A percentile compares a stretch with the other conserved stretches of the same genome.
phyloP scores from a whole-genome alignment of 2,888 invertebrate species.

The Mythimna vitellina region DNA sequence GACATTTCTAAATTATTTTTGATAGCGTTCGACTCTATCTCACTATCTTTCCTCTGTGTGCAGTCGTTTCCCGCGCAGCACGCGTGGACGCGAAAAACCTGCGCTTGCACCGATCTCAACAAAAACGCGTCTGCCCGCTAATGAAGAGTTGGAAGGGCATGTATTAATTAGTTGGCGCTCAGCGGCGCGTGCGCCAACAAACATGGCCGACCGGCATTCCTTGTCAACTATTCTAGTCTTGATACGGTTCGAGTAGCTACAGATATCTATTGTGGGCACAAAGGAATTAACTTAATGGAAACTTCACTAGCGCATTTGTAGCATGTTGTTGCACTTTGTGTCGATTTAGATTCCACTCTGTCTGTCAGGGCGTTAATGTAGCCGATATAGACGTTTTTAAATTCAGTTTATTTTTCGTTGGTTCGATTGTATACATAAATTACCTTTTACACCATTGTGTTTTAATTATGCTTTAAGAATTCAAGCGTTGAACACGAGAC shows the following conservation, averaged over 20 bases:
- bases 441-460: conserved; percentile 22
- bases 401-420: conserved; percentile 7
- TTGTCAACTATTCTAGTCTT: conserved; percentile 69
- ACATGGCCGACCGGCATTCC: conserved; percentile 67
- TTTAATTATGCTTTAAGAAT: conserved; percentile 55
- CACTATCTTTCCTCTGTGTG: conserved; percentile 33
- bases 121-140: conserved; percentile 85
- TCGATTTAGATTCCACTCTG: conserved; percentile 28
- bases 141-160: conserved; percentile 85
- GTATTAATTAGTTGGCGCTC: conserved; percentile 82
- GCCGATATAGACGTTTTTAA: conserved; percentile 16
- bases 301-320: conserved; percentile 43
- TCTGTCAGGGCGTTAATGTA: conserved; percentile 17
- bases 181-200: conserved; percentile 81
- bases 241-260: conserved; percentile 62
- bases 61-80: conserved; percentile 44
- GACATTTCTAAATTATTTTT: conserved; percentile 5
- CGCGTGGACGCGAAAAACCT: conserved; percentile 62
- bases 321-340: conserved; percentile 45
- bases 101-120: conserved; percentile 56
- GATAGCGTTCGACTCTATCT: conserved; percentile 27
- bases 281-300: conserved; percentile 58
- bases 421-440: conserved; percentile 43
- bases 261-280: conserved; percentile 59
- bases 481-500: conserved; percentile 30